These are phyloP conservation scores for Opisthocomus hoazin DNA, from an alignment of 2,113 vertebrate genomes.

Conservation along the genomic window DNA sequence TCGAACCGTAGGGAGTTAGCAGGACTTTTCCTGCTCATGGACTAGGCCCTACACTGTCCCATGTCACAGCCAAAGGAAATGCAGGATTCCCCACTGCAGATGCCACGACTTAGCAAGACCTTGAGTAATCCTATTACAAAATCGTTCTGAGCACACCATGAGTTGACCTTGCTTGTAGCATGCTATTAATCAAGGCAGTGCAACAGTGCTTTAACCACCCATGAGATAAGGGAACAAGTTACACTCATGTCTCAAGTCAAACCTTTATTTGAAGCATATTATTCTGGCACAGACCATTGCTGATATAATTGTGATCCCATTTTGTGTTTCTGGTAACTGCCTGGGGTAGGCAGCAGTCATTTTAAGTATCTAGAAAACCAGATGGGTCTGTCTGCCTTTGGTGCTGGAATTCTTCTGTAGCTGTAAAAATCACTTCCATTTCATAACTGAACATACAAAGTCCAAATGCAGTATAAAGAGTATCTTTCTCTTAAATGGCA, in stretches of 20 bases:
- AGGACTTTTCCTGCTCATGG: not conserved
- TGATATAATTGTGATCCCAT: no score
- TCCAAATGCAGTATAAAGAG: not conserved
- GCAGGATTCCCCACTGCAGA: not conserved
- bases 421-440: not conserved
- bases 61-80: not conserved
- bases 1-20: not conserved
- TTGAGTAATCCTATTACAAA: not conserved
- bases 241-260: not conserved
- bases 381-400: not conserved
- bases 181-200: not conserved
- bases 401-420: not conserved
- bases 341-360: not conserved
- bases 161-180: not conserved
- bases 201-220: not conserved
- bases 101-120: not conserved
- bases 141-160: accelerated
- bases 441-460: not conserved
- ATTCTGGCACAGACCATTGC: not conserved
- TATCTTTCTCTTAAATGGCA: not conserved
- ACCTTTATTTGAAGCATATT: not conserved
- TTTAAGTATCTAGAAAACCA: not conserved
- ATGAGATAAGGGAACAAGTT: not conserved
- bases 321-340: not conserved
- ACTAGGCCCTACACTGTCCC: not conserved